Conservation (phyloP, 2,888 invertebrate species). For the Arctia plantaginis region DNA sequence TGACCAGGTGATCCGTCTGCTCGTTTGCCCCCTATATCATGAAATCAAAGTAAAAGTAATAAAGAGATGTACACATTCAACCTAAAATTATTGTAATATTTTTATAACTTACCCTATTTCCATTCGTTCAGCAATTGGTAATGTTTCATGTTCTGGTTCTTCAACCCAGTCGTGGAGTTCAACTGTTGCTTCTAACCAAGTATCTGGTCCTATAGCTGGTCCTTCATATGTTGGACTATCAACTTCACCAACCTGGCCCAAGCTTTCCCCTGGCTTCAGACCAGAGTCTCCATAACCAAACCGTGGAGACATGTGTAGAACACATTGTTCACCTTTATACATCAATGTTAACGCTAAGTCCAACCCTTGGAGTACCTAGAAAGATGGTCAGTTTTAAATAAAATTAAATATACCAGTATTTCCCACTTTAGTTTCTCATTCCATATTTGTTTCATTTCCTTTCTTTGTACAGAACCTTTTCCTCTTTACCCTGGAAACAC, state of each 20-base stretch:
- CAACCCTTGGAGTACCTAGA: conserved; percentile 90
- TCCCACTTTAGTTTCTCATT: too few species aligned
- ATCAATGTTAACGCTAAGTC: conserved; percentile 95
- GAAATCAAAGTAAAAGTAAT: background rate
- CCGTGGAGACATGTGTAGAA: conserved; percentile 90
- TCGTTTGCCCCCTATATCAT: too few species aligned
- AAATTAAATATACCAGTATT: too few species aligned
- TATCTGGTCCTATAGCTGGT: conserved; percentile 88
- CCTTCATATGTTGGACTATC: conserved; percentile 71
- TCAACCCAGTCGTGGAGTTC: conserved; percentile 89
- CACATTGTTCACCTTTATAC: conserved; percentile 92
- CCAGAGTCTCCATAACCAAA: conserved; percentile 94
- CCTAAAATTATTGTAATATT: background rate
- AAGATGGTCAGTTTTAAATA: background rate
- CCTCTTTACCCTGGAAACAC: background rate
- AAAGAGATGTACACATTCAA: background rate
- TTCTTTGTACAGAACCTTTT: background rate
- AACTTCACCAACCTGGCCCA: conserved; percentile 73
- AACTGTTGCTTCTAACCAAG: conserved; percentile 89
- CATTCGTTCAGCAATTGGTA: conserved; percentile 89
- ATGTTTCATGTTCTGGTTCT: conserved; percentile 89
- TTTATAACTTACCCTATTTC: conserved; percentile 88
- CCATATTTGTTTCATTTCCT: too few species aligned
- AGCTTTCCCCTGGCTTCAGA: conserved; percentile 80
- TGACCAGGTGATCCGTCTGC: too few species aligned